Percentiles rank a stretch among this genome's conserved stretches.
These are phyloP conservation scores for Augiades crinisus DNA, from an alignment of 2,888 invertebrate genomes.

Conservation along the genomic window DNA sequence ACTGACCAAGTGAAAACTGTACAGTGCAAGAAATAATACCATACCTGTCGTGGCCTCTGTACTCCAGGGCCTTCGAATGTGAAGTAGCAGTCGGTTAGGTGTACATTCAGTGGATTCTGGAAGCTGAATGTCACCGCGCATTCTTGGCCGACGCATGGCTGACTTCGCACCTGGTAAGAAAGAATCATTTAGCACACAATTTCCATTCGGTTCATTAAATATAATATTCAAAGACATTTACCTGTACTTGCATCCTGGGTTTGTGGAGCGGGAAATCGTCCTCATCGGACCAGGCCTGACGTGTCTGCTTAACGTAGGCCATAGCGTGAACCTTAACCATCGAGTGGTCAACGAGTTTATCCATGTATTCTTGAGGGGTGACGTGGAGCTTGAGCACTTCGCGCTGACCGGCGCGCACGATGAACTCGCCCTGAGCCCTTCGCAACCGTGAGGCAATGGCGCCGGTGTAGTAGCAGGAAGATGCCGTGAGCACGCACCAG, in stretches of 20 bases:
- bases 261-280: conserved; percentile 87
- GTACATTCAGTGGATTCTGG: conserved; percentile 84
- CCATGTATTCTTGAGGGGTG: conserved; percentile 85
- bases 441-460: conserved; percentile 84
- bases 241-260: conserved; percentile 84
- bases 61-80: conserved; percentile 87
- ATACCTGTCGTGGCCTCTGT: conserved; percentile 81
- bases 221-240: conserved; percentile 39
- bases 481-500: conserved; percentile 82
- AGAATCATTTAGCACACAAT: conserved; percentile 9
- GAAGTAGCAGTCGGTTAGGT: conserved; percentile 85
- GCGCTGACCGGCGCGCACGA: conserved; percentile 82
- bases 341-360: conserved; percentile 85
- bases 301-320: conserved; percentile 86
- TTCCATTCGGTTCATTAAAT: background rate
- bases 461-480: conserved; percentile 86
- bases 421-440: conserved; percentile 82
- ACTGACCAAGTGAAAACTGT: no score
- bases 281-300: conserved; percentile 87
- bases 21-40: background rate
- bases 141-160: conserved; percentile 77
- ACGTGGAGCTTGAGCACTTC: conserved; percentile 83
- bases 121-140: conserved; percentile 82
- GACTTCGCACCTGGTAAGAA: conserved; percentile 60
- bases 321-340: conserved; percentile 88